Base-by-base conservation (phyloP, 2,888 invertebrate species). In the Diabrotica balteata region DNA sequence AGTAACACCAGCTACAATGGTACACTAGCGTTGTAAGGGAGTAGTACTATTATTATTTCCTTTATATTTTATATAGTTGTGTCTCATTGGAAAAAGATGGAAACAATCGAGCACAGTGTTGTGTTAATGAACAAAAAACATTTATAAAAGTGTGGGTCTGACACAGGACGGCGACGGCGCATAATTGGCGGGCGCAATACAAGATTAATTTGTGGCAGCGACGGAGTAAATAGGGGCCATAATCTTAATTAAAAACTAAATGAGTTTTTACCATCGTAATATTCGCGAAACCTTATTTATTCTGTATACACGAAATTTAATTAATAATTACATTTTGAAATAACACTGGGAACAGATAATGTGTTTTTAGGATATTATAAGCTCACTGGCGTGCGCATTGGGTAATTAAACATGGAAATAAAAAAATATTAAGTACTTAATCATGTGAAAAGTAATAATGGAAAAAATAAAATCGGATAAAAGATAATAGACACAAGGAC, bases 201-300 rank as follows among this genome's bases (percentile, higher is more conserved):
- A 72, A 75, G 73, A 77, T 77, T 77, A 77, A 77, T 75, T 76
- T 73, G 75, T 73, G 75, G 72, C 70, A 73, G 74, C 72, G 74
- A 76, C 74, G 75, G 72, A 71, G 73, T 75, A 75, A 76, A 76
- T 74, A 73, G 73, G 74, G 76, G 59, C 63, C 69, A 78, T 79
- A 78, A 78, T 78, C 77, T 77, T 79, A 79, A 79, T 79, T 79
- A 79, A 79, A 79, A 79, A 79, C 75, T 77, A 77, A 79, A 79
- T 77, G 77, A 77, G 78, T 79, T 79, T 76, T 76, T 73, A 74
- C 75, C 73, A 75, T 73, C 75, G 72, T 74, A 71, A 77, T 75
- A 76, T 77, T 77, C 74, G 73, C 72, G 68, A 67, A 68, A 73
- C 72, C 74, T 73, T 76, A 76, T 77, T 77, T 77, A 76, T 76